These are phyloP conservation scores for Trachelus tabidus DNA, from an alignment of 2,888 invertebrate species.

Conservation along the genomic window DNA sequence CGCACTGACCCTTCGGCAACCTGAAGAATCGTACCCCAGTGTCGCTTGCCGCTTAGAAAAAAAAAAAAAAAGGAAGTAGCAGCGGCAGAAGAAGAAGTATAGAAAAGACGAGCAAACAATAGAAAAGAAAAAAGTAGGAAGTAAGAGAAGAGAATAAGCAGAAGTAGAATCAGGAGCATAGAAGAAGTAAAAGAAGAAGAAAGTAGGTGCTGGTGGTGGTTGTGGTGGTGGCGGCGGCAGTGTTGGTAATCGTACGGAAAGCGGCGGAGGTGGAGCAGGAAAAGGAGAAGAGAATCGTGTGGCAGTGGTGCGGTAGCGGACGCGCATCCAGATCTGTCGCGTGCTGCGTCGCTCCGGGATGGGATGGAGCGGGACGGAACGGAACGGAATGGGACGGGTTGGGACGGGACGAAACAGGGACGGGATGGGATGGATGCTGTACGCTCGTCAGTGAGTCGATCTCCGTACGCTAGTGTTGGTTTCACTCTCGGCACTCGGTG, in stretches of 20 bases:
- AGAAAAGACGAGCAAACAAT: conserved; percentile 12
- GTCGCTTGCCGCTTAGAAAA: conserved; percentile 12
- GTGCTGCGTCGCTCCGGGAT: conserved; percentile 49
- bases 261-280: conserved; percentile 17
- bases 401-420: conserved; percentile 35
- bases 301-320: conserved; percentile 37
- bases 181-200: conserved; percentile 13
- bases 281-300: conserved; percentile 23
- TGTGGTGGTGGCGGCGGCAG: conserved; percentile 7
- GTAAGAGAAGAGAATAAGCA: conserved; percentile 28
- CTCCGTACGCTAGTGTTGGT: conserved; percentile 45
- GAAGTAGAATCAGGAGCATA: conserved; percentile 11
- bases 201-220: conserved; percentile 7
- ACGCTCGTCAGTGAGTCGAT: conserved; percentile 45
- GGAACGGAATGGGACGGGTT: conserved; percentile 31
- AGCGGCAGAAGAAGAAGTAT: conserved; percentile 27
- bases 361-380: conserved; percentile 42
- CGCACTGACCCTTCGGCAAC: conserved; percentile 30
- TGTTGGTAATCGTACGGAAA: conserved; percentile 17
- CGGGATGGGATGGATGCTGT: conserved; percentile 48
- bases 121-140: conserved; percentile 1
- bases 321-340: conserved; percentile 48
- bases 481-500: conserved; percentile 51
- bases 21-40: conserved; percentile 1
- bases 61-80: conserved; percentile 23